A percentile compares a stretch with the other conserved stretches of the same genome.
Evolutionary conservation across 2,888 invertebrate species (phyloP).

Genomic region (Eupithecia abbreviata): DNA sequence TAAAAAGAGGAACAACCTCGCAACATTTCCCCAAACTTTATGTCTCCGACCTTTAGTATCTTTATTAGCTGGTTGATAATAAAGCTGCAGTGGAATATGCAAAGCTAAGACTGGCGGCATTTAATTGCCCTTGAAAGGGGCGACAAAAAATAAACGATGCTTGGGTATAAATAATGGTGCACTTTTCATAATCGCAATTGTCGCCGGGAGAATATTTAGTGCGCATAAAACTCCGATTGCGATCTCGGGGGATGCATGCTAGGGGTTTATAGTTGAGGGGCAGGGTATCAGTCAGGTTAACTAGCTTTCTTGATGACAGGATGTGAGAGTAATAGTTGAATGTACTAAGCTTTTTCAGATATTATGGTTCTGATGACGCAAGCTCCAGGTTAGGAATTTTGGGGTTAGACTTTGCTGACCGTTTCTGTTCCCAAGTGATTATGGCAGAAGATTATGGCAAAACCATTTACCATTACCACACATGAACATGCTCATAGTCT

Average conservation of each 20-base stretch:
- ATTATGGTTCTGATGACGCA: background rate
- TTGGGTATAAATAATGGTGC: conserved; percentile 82
- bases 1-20: conserved; percentile 20
- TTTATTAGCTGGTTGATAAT: conserved; percentile 74
- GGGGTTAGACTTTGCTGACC: background rate
- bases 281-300: conserved; percentile 39
- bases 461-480: no score
- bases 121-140: conserved; percentile 85
- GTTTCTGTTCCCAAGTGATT: background rate
- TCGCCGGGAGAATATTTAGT: conserved; percentile 84
- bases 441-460: background rate
- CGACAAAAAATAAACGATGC: conserved; percentile 81
- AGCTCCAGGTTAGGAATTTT: background rate
- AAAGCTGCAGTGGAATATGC: conserved; percentile 75
- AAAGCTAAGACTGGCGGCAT: conserved; percentile 81
- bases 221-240: conserved; percentile 77
- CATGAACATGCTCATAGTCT: no score
- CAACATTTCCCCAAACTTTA: conserved; percentile 48
- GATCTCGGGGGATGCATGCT: conserved; percentile 58
- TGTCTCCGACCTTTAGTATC: conserved; percentile 72
- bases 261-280: conserved; percentile 69
- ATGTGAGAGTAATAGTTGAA: conserved; percentile 10
- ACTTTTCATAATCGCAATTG: conserved; percentile 85
- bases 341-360: background rate
- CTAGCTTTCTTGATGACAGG: conserved; percentile 43